phyloP scores from a whole-genome alignment of 2,888 invertebrate species.

The Acrocyrtus sp. region DNA sequence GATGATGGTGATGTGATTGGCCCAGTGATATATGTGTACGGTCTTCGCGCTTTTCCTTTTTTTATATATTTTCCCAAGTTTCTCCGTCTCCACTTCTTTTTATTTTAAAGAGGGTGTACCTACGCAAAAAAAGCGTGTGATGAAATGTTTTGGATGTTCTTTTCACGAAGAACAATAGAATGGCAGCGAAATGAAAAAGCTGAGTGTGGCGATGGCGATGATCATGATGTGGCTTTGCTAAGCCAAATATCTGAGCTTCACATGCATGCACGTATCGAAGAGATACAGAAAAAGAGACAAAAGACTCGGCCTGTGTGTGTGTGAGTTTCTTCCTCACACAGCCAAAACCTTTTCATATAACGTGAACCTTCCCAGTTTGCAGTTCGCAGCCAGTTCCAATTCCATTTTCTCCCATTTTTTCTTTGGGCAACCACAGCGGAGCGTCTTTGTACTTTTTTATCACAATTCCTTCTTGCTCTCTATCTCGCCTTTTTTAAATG shows the following conservation, averaged over 20 bases:
- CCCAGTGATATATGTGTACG: conserved; percentile 36
- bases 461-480: conserved; percentile 12
- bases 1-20: conserved; percentile 53
- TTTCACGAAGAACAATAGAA: conserved; percentile 45
- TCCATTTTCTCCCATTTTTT: conserved; percentile 19
- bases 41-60: neutral
- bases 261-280: conserved; percentile 35
- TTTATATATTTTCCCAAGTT: no score
- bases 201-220: no score
- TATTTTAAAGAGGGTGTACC: no score
- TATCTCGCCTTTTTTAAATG: neutral
- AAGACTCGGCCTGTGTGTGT: conserved; percentile 13
- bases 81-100: conserved; percentile 13
- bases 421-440: conserved; percentile 16
- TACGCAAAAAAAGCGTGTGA: conserved; percentile 37
- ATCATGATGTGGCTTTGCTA: conserved; percentile 49
- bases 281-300: conserved; percentile 40
- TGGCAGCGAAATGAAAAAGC: conserved; percentile 48
- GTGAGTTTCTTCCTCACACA: neutral
- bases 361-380: conserved; percentile 11
- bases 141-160: conserved; percentile 37
- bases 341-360: neutral
- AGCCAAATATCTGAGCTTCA: conserved; percentile 49
- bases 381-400: conserved; percentile 17
- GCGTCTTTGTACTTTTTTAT: conserved; percentile 2